Base-by-base conservation (phyloP, 1,140 invertebrate species). In the Drosophila fuyamai region DNA sequence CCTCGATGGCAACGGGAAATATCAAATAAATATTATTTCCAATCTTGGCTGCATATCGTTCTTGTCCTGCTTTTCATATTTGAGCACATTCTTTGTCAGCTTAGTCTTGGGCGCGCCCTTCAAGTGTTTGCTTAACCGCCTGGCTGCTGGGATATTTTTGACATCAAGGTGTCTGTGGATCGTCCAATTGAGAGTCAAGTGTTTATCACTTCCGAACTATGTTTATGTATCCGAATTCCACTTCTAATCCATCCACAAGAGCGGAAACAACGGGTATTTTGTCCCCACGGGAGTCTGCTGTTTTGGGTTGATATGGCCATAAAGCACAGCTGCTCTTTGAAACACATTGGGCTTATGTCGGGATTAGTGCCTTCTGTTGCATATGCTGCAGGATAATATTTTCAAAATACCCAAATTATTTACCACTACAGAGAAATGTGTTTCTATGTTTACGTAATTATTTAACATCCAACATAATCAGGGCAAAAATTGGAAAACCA, bases 1-100 rank as follows among this genome's bases (percentile, higher is more conserved):
- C 43, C 6, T 63, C 60, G 47, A 59, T 74, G 72, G 68, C 79
- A 65, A 63, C 43, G 73, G 65, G 68, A 89, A 90, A 81, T 73
- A 89, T 84, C 85, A 74, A 84, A 89, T 89, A 89, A 89, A 90
- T 90, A 89, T 90, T 89, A 89, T 83, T 80, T 66, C 53, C 59
- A 50, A 51, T 58, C 32, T 56, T 61, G 41, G 18, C 61, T 74
- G 55, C 63, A 82, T 44, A 65, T 68, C 44, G 43, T 40, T 65
- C 53, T 57, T 58, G 66, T 66, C 51, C 76, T 57, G 58, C 58
- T 67, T 67, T 72, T 62, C 67, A 78, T 55, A 77, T 78, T 41
- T 51, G 38, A 63, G 60, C 40, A 48, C 65, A 76, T 79, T 73
- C 38, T 40, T 65, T 62, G 57, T 58, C 68, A 57, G 61, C 79